These are phyloP conservation scores for Molossus molossus DNA, from an alignment of 2,797 vertebrate genomes.

Conservation along the genomic window DNA sequence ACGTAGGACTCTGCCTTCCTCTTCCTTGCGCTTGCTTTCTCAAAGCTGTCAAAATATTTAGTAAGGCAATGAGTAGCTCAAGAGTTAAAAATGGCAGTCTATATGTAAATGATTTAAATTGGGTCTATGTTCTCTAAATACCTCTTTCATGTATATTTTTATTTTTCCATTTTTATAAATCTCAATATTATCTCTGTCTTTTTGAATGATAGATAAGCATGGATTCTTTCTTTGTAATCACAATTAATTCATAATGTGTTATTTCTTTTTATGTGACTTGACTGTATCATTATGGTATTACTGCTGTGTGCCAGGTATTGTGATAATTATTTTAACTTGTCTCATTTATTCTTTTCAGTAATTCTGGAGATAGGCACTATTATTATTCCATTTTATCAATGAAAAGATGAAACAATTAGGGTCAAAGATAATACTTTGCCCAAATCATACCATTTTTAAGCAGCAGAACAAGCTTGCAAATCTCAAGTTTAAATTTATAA, in stretches of 20 bases:
- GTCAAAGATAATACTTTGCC: conserved; percentile 16
- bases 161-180: conserved; percentile 68
- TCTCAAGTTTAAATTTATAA: conserved; percentile 59
- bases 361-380: background rate
- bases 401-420: background rate
- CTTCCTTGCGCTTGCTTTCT: conserved; percentile 51
- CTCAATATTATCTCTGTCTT: background rate
- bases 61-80: conserved; percentile 53
- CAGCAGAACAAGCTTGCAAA: conserved; percentile 16
- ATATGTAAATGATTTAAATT: conserved; percentile 67
- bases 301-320: background rate
- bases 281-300: conserved; percentile 51
- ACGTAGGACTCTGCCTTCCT: background rate
- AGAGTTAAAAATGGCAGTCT: conserved; percentile 72
- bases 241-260: conserved; percentile 29
- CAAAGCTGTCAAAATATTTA: conserved; percentile 78
- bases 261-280: conserved; percentile 65
- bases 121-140: conserved; percentile 52
- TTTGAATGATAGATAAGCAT: conserved; percentile 58
- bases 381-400: conserved; percentile 46
- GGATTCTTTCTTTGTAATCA: conserved; percentile 68
- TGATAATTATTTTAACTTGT: conserved; percentile 50
- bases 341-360: conserved; percentile 30
- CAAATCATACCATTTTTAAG: conserved; percentile 29
- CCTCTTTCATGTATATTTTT: conserved; percentile 20